Conservation (phyloP, 2,113 vertebrate genomes). For the Pomatorhinus ruficollis region DNA sequence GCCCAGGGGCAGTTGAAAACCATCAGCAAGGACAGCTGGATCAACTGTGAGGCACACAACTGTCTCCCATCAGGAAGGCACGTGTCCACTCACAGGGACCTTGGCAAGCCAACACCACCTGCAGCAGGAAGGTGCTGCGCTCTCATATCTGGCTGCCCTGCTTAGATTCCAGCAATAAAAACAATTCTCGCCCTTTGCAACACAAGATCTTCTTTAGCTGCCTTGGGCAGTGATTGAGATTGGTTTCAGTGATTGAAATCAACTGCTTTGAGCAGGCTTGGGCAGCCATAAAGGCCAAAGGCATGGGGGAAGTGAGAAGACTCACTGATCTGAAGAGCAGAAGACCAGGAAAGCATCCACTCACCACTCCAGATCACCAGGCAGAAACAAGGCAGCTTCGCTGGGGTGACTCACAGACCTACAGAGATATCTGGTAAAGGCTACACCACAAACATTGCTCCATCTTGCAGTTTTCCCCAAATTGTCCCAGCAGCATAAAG, state of each 20-base stretch:
- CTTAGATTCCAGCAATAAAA: background rate
- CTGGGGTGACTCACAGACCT: background rate
- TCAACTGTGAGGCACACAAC: background rate
- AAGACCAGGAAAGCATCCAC: background rate
- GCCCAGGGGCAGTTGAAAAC: background rate
- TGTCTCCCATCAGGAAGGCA: background rate
- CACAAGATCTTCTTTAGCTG: background rate
- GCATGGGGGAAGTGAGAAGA: fast-evolving
- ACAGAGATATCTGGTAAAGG: background rate
- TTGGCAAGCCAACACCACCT: fast-evolving
- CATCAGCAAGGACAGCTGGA: background rate
- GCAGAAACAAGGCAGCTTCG: background rate
- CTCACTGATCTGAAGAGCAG: background rate
- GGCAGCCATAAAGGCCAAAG: background rate
- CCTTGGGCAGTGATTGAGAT: background rate
- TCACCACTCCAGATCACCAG: background rate
- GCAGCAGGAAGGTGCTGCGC: fast-evolving
- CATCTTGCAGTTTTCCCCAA: background rate
- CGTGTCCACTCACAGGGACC: fast-evolving
- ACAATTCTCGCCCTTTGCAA: background rate
- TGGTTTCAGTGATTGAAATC: background rate
- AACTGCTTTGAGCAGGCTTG: background rate
- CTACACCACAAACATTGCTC: background rate
- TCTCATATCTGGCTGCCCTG: background rate
- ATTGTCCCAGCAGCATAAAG: background rate